These are phyloP conservation scores for Phenganax marumi DNA, from an alignment of 92 coral and sea anemone species.

Conservation along the genomic window DNA sequence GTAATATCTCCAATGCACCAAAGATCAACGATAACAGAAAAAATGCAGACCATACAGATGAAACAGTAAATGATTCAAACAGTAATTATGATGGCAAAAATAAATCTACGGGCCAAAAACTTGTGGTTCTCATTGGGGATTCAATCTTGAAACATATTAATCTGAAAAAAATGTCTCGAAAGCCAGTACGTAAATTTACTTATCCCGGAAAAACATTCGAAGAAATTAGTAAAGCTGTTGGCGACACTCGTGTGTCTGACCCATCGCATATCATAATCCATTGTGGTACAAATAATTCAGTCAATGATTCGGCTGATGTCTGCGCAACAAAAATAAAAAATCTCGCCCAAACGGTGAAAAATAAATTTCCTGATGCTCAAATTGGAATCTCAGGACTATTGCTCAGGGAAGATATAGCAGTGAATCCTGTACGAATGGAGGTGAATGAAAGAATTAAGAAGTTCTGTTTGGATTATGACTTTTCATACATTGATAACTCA, in stretches of 20 bases:
- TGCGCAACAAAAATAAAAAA: slow-evolving; percentile 32
- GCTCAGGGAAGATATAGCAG: slow-evolving; percentile 32
- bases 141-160: slow-evolving; percentile 28
- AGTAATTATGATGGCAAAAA: too few species aligned
- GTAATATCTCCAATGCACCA: too few species aligned
- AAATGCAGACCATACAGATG: too few species aligned
- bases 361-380: slow-evolving; percentile 29
- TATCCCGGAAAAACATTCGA: too few species aligned
- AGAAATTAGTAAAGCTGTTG: slow-evolving; percentile 34
- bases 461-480: slow-evolving; percentile 30
- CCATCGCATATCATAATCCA: slow-evolving; percentile 19
- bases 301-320: slow-evolving; percentile 32
- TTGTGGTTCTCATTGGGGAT: slow-evolving; percentile 34
- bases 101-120: slow-evolving; percentile 10
- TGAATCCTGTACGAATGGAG: slow-evolving; percentile 20
- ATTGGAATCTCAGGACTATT: slow-evolving; percentile 40
- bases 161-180: slow-evolving; percentile 31
- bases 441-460: slow-evolving; percentile 33
- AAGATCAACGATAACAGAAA: too few species aligned
- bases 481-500: slow-evolving; percentile 27
- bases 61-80: too few species aligned
- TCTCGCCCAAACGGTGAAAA: slow-evolving; percentile 27
- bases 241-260: slow-evolving; percentile 24
- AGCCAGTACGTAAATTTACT: slow-evolving; percentile 44
- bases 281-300: slow-evolving; percentile 25